A percentile compares a stretch with the other conserved stretches of the same genome.
phyloP scores from a whole-genome alignment of 2,888 invertebrate species.

The Eretmocerus hayati region DNA sequence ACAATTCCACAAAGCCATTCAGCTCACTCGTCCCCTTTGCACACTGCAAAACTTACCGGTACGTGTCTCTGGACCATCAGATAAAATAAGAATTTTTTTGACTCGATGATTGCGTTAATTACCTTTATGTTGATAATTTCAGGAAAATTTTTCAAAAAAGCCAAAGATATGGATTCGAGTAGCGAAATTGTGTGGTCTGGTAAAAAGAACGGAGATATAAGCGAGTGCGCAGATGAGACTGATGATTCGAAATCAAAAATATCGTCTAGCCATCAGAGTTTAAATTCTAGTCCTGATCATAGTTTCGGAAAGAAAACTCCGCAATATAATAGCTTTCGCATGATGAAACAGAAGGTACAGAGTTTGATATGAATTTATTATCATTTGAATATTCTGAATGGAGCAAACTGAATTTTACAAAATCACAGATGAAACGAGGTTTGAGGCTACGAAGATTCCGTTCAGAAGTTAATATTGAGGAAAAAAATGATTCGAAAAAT shows the following conservation, averaged over 20 bases:
- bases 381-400: neutral
- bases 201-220: constrained; percentile 19
- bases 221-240: constrained; percentile 13
- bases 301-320: constrained; percentile 37
- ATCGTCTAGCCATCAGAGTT: constrained; percentile 32
- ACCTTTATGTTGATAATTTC: neutral
- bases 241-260: constrained; percentile 15
- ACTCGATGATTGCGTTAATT: neutral
- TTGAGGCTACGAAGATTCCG: constrained; percentile 44
- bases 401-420: neutral
- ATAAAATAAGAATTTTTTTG: neutral
- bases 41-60: constrained; percentile 30
- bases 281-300: constrained; percentile 39
- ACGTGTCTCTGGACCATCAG: neutral
- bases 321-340: constrained; percentile 42
- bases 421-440: constrained; percentile 37
- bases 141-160: constrained; percentile 13
- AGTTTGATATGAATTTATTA: neutral
- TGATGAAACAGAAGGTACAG: constrained; percentile 44
- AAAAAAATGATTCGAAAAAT: constrained; percentile 34
- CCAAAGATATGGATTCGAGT: constrained; percentile 19
- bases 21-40: constrained; percentile 10
- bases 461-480: constrained; percentile 47
- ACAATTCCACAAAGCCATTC: constrained; percentile 17
- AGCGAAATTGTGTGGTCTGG: constrained; percentile 7